Conservation (phyloP, 2,113 vertebrate genomes). For the Laticauda laticaudata region DNA sequence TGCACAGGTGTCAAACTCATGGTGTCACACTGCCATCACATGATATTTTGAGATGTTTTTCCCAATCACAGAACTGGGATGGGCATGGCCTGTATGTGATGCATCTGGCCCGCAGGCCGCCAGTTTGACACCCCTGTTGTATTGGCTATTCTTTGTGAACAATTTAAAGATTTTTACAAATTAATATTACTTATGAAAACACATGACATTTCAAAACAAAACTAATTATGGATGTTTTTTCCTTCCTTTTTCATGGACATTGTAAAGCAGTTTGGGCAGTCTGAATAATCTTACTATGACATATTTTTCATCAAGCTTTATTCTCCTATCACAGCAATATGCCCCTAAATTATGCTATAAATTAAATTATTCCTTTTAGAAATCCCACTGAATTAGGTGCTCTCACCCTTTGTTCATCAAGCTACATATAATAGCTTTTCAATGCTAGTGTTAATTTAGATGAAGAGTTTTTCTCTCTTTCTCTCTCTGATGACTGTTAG, state of each 20-base stretch:
- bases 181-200: background rate
- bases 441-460: constrained; percentile 35
- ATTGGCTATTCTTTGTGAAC: background rate
- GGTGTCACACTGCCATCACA: no score
- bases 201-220: background rate
- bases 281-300: background rate
- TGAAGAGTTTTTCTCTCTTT: constrained; percentile 24
- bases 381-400: background rate
- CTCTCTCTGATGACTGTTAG: constrained; percentile 10
- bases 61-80: no score
- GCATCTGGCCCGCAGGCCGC: fast-evolving
- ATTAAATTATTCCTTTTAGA: constrained; percentile 49
- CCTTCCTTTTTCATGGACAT: background rate
- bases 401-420: constrained; percentile 37
- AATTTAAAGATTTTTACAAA: background rate
- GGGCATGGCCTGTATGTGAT: no score
- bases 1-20: background rate
- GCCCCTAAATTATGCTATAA: constrained; percentile 14
- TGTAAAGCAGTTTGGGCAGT: background rate
- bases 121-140: background rate
- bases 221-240: background rate
- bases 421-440: constrained; percentile 33
- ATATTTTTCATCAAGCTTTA: background rate
- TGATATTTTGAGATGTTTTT: no score
- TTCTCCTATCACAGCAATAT: constrained; percentile 5